Conservation (phyloP, 2,888 invertebrate species). For the Epinotia nisella region DNA sequence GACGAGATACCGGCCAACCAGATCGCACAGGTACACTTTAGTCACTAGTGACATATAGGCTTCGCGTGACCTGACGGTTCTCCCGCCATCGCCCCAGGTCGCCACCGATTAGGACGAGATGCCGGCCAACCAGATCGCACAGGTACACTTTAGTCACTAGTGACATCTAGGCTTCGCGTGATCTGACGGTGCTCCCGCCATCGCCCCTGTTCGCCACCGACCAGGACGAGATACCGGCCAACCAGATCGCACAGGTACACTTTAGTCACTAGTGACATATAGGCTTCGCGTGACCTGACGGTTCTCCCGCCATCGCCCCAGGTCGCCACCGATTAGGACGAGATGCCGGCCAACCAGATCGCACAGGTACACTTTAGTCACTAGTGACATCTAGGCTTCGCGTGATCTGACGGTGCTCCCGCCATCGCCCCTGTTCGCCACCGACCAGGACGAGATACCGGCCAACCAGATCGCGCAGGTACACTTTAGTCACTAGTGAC, state of each 20-base stretch:
- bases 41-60: no score
- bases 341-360: conserved; percentile 80
- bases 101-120: no score
- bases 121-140: no score
- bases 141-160: no score
- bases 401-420: conserved; percentile 80
- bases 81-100: no score
- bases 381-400: conserved; percentile 52
- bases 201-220: no score
- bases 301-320: conserved; percentile 79
- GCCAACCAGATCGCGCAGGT: conserved; percentile 79
- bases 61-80: conserved; percentile 56
- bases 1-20: no score
- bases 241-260: background rate
- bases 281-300: conserved; percentile 77
- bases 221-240: no score
- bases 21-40: no score
- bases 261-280: background rate
- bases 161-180: no score
- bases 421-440: conserved; percentile 78
- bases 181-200: conserved; percentile 56
- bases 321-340: conserved; percentile 77
- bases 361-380: background rate
- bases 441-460: conserved; percentile 79
- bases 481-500: conserved; percentile 45